Base-by-base conservation (phyloP, 2,888 invertebrate genomes). In the Ferrisia virgata region DNA sequence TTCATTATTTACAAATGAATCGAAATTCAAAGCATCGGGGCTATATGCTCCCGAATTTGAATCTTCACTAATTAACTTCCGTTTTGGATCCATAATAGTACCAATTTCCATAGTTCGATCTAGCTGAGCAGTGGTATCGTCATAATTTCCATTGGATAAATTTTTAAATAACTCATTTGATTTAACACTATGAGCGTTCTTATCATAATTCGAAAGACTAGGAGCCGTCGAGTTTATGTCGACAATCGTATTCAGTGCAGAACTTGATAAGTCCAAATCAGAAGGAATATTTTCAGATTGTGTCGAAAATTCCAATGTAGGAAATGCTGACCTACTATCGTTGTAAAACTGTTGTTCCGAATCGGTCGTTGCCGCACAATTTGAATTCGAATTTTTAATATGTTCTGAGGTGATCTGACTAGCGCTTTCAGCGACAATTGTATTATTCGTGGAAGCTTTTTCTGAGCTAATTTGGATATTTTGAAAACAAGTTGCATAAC, bases 1-100 rank as follows among this genome's bases (percentile, higher is more conserved):
- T 18, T 81, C 81, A 36, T 58, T 58, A 80, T 47, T 47, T 28
- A 81, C 81, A 31, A 81, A 81, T 5, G 81, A 81, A 64, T 81
- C 81, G 13, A 81, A 81, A 43, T 58, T 81, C n/a, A 81, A 22
- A 1, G 53, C 58, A 11, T 58, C 53, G 2, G 36, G 18, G 9
- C 36, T 31, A 13, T 33, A 47, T 0, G 31, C 47, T 25, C 36
- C 47, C 11, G 47, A 79, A 47, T 53, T 43, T 1, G 81, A 31
- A n/a, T 81, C 81, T 8, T 81, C 58, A n/a, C 0, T 58, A 8
- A 36, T 18, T 18, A 53, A 18, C 9, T 22, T 81, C 28, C 43
- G 31, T 43, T 79, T 79, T 13, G 79, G 28, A 15, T 28, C 43
- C 4, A 79, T 76, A 1, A 76, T 64, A 0, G 72, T 18, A 36